Base-by-base conservation (phyloP, 2,113 vertebrate genomes). In the Malurus cyaneus region DNA sequence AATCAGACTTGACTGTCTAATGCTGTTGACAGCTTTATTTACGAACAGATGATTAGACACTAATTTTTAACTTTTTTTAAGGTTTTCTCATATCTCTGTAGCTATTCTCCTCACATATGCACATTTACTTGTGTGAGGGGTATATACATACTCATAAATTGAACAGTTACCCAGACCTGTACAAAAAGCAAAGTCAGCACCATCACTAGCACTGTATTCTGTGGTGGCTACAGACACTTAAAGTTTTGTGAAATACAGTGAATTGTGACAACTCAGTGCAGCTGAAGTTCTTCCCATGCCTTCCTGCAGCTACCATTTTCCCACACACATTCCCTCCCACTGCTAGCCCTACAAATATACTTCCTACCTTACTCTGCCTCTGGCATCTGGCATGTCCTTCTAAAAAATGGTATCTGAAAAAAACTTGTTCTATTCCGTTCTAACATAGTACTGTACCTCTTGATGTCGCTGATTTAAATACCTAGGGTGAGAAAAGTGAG, bases 1-100 rank as follows among this genome's bases (percentile, higher is more conserved):
- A n/a, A 59, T 39, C 46, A 92, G 59, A 57, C 70, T 12, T 12
- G 20, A 9, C 41, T 66, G 29, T 28, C 31, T 69, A 46, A 49
- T 6, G 14, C 29, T 86, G 26, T 71, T 66, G 61, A 5, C 12
- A 54, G 47, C 42, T 80, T 66, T 71, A 60, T 56, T 92, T 44
- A 52, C 0, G 0, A 53, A 24, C 24, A 36, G 13, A 14, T 67
- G 18, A 28, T 53, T 42, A 42, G 32, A 28, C 16, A 11, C 16
- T 47, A 14, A 3, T 39, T 66, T 52, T 21, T 18, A 26, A 17
- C 4, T 32, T 32, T 65, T 77, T 77, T 46, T 2, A 34, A 34
- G 9, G 16, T 89, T 69, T 21, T 49, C 7, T 90, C 2, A 0
- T 62, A 46, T 80, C 29, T 82, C 5, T 82, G 8, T 65, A 67